These are phyloP conservation scores for Eupithecia exiguata DNA, from an alignment of 2,888 invertebrate genomes.

Conservation along the genomic window DNA sequence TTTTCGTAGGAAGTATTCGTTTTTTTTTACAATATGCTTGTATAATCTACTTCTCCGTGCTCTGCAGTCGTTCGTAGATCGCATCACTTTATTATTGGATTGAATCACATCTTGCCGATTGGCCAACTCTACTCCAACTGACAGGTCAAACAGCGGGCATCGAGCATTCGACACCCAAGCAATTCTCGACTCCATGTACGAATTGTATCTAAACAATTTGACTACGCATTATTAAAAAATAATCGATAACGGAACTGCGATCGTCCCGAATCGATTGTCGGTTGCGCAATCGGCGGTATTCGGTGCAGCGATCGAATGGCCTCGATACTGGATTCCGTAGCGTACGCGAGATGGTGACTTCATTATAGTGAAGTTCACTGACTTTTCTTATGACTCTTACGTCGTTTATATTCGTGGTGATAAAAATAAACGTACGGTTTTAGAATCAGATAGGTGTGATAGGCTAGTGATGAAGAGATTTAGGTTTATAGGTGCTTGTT, in stretches of 20 bases:
- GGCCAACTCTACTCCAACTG: conserved; percentile 10
- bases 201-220: conserved; percentile 51
- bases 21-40: not conserved
- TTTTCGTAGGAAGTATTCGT: not conserved
- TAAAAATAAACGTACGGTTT: conserved; percentile 44
- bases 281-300: conserved; percentile 70
- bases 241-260: conserved; percentile 66
- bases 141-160: conserved; percentile 34
- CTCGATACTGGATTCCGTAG: conserved; percentile 59
- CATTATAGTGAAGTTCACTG: conserved; percentile 62
- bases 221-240: conserved; percentile 59
- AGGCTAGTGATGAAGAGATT: conserved; percentile 23
- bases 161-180: not conserved
- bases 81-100: not conserved
- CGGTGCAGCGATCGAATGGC: conserved; percentile 63
- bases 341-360: conserved; percentile 57
- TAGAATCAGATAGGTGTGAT: conserved; percentile 38
- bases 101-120: not conserved
- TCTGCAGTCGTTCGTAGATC: conserved; percentile 2
- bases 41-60: not conserved
- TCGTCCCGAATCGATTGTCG: conserved; percentile 56
- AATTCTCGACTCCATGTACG: conserved; percentile 31
- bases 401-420: conserved; percentile 48
- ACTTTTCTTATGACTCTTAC: conserved; percentile 51
- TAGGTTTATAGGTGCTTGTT: conserved; percentile 18